phyloP scores from a whole-genome alignment of 2,113 vertebrate species.

The Typhlomys cinereus region DNA sequence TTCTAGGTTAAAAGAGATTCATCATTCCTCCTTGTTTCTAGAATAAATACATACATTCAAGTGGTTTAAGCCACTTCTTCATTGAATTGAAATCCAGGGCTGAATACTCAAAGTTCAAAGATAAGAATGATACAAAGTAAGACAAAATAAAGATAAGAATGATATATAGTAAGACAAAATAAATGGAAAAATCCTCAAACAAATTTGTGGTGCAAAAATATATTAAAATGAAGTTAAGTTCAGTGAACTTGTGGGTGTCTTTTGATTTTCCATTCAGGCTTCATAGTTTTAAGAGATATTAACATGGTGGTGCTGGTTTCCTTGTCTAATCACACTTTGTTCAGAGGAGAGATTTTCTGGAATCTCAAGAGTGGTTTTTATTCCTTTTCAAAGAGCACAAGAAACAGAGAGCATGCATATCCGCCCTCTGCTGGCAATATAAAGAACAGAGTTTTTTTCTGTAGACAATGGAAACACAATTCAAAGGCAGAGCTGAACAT shows the following conservation, averaged over 20 bases:
- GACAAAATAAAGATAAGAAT: not conserved
- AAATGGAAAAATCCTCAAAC: not conserved
- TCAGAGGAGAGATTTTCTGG: not conserved
- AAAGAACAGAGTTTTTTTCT: constrained; percentile 27
- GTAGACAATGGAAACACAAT: constrained; percentile 64
- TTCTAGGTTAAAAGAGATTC: not conserved
- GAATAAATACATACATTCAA: not conserved
- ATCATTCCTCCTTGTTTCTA: not conserved
- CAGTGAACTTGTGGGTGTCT: not conserved
- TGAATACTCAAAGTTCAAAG: constrained; percentile 22
- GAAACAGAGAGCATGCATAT: constrained; percentile 26
- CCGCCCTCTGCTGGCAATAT: constrained; percentile 71
- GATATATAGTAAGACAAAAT: not conserved
- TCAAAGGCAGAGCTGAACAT: not conserved
- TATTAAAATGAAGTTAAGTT: not conserved
- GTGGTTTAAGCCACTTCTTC: not conserved
- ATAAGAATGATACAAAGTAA: not conserved
- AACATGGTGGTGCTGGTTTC: not conserved
- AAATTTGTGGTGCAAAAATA: constrained; percentile 2
- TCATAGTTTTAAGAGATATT: not conserved
- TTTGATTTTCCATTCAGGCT: not conserved
- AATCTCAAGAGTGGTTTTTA: not conserved
- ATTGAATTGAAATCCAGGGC: not conserved
- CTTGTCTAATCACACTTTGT: not conserved
- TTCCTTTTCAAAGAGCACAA: not conserved